Conservation (phyloP, 2,888 invertebrate genomes). For the Acleris sparsana region DNA sequence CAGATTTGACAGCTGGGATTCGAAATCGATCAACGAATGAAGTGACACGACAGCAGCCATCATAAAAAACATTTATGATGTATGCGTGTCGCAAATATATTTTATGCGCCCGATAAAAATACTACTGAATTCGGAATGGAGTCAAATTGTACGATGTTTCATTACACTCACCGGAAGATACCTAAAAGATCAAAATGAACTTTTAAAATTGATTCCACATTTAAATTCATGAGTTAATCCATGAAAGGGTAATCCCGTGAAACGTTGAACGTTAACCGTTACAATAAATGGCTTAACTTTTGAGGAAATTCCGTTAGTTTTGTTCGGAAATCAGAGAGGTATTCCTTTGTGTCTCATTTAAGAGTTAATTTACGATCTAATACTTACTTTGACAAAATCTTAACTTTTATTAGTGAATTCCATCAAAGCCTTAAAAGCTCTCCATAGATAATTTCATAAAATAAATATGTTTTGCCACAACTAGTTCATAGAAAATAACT, state of each 20-base stretch:
- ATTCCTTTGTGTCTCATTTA: constrained; percentile 12
- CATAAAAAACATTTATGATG: constrained; percentile 32
- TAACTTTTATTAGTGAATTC: not conserved
- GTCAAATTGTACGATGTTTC: not conserved
- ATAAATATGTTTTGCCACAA: too few species aligned
- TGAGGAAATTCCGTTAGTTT: constrained; percentile 25
- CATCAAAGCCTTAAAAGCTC: too few species aligned
- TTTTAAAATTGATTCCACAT: constrained; percentile 26
- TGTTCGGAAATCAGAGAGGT: constrained; percentile 7
- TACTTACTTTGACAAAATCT: not conserved
- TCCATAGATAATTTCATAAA: too few species aligned
- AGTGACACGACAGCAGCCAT: constrained; percentile 25
- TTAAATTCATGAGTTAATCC: constrained; percentile 30
- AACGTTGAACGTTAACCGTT: constrained; percentile 31
- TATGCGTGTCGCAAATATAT: constrained; percentile 24
- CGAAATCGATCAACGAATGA: constrained; percentile 28
- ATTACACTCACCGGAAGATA: not conserved
- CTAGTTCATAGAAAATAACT: too few species aligned
- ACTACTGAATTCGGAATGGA: not conserved
- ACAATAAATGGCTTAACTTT: constrained; percentile 30
- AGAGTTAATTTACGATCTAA: constrained; percentile 1
- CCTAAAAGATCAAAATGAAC: not conserved
- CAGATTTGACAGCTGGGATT: constrained; percentile 20
- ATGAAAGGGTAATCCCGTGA: constrained; percentile 30
- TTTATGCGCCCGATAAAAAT: constrained; percentile 15